Base-by-base conservation (phyloP, 2,888 invertebrate species). In the Nudaria mundana region DNA sequence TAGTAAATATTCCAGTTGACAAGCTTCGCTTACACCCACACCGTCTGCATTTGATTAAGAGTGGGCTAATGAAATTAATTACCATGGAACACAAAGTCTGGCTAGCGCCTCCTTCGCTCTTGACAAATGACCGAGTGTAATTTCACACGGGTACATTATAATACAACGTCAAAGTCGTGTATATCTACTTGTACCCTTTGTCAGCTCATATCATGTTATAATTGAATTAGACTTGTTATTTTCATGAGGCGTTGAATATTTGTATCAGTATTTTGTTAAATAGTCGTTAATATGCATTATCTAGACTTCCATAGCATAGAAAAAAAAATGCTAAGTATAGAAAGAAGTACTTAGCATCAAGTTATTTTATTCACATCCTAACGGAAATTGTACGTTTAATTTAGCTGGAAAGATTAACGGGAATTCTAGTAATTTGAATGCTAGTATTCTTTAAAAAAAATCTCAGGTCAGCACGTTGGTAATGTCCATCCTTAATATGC, bases 71-170 rank as follows among this genome's bases (percentile, higher is more conserved):
- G 81, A 81, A 85, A 86, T 85, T 85, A 86, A 86, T 86, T 82
- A 83, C 82, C 76, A 67, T 75, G 70, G 71, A 70, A 72, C 69
- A 66, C 66, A 62, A 63, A 69, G 63, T 70, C 70, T 68, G 70
- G 71, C 72, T 64, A 71, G 75, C 73, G 79, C 77, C 81, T 80
- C 72, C 76, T 75, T 70, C 71, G 62, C 67, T 66, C 76, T 66
- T 85, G 86, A 88, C 84, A 82, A 86, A 88, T 81, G 81, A 76
- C 74, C 80, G 81, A 64, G 70, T 88, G 86, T 83, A 83, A 86
- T 87, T 82, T 87, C 84, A 87, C 80, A 79, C 81, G 81, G 68
- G 71, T 63, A 67, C 66, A 70, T 81, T 70, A 79, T 76, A 77
- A 74, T 56, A 67, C 63, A 57, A 62, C 58, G 66, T 60, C 66